Percentiles rank a stretch among this genome's conserved stretches.
These are phyloP conservation scores for Hypomesus transpacificus DNA, from an alignment of 2,113 vertebrate species.

Conservation along the genomic window DNA sequence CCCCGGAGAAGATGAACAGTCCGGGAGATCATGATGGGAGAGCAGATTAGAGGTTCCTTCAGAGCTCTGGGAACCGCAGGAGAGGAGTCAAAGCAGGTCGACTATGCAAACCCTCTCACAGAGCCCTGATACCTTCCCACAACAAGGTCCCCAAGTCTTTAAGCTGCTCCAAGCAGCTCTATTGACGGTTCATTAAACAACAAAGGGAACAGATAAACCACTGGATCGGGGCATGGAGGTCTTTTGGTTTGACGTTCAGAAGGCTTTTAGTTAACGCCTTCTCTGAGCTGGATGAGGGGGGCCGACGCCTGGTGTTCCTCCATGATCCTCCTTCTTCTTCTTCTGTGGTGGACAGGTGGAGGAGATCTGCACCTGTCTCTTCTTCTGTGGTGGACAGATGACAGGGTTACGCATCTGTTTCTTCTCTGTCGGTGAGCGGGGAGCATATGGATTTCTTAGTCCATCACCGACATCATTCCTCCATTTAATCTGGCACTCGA, in stretches of 20 bases:
- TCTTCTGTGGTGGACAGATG: too few species aligned
- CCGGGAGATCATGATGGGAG: slow-evolving; percentile 64
- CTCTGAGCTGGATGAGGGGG: slow-evolving; percentile 44
- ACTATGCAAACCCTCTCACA: slow-evolving; percentile 51
- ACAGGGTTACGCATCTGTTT: too few species aligned
- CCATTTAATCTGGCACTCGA: background rate
- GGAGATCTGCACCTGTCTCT: too few species aligned
- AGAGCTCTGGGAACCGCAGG: slow-evolving; percentile 71
- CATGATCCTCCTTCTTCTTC: too few species aligned
- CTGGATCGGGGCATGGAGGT: slow-evolving; percentile 51
- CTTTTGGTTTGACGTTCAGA: slow-evolving; percentile 46
- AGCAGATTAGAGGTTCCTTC: slow-evolving; percentile 66
- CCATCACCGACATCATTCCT: background rate
- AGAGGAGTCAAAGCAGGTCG: slow-evolving; percentile 9
- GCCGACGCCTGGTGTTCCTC: slow-evolving; percentile 25
- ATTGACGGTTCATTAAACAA: slow-evolving; percentile 73
- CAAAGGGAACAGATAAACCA: slow-evolving; percentile 65
- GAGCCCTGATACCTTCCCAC: slow-evolving; percentile 52
- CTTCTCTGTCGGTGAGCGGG: too few species aligned
- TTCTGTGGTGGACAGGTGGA: too few species aligned
- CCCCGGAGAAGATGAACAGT: slow-evolving; percentile 71
- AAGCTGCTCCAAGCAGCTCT: slow-evolving; percentile 62
- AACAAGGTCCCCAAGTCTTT: slow-evolving; percentile 57
- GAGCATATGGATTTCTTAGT: too few species aligned
- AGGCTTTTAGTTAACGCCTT: slow-evolving; percentile 62